Percentiles rank a stretch among this genome's conserved stretches.
phyloP scores from a whole-genome alignment of 2,888 invertebrate species.

The Macrosiphum euphorbiae region DNA sequence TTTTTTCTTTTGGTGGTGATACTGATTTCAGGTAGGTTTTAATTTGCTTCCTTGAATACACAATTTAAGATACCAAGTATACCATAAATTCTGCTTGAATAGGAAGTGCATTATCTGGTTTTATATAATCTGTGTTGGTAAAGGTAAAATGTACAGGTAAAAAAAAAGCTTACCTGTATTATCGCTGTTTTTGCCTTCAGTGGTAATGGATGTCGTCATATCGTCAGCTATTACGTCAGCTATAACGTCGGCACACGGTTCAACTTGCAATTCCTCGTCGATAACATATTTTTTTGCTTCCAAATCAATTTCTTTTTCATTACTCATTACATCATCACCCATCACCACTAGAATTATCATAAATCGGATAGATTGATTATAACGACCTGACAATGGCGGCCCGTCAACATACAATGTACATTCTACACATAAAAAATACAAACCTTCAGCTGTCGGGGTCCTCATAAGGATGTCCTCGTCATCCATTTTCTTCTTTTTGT shows the following conservation, averaged over 20 bases:
- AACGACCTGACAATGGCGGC: no score
- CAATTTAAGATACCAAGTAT: no score
- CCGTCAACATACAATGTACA: neutral
- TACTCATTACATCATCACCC: neutral
- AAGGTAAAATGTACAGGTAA: neutral
- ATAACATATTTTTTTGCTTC: neutral
- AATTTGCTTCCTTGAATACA: no score
- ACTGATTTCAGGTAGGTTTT: no score
- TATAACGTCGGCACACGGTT: neutral
- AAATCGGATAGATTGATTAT: neutral
- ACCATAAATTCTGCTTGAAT: no score
- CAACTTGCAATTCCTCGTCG: neutral
- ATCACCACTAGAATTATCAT: neutral
- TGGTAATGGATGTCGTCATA: neutral
- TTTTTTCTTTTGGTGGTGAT: no score
- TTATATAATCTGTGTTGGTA: no score
- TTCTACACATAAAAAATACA: neutral
- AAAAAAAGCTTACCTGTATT: neutral
- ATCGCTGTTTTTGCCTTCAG: neutral
- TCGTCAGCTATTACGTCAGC: neutral
- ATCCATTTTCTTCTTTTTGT: slow-evolving; percentile 18
- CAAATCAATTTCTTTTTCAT: neutral
- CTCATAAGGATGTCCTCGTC: neutral
- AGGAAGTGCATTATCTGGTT: no score
- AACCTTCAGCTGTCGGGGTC: neutral